These are phyloP conservation scores for Oedothorax gibbosus DNA, from an alignment of 1,140 invertebrate species.

Conservation along the genomic window DNA sequence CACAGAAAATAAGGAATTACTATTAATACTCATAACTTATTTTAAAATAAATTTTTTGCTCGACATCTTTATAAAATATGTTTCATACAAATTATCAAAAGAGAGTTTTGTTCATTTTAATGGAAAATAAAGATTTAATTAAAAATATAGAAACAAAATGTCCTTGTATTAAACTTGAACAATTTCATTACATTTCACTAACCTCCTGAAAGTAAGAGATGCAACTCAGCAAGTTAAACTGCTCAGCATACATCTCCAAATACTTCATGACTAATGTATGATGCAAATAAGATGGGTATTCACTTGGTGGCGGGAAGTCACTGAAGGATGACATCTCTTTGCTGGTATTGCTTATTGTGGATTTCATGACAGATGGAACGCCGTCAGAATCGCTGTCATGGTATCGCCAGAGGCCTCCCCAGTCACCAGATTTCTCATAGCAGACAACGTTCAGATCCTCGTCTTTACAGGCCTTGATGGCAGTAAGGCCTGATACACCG, in stretches of 20 bases:
- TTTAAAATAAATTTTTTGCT: too few species aligned
- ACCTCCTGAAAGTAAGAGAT: conserved; percentile 66
- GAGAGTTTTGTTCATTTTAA: background rate
- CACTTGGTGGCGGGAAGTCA: conserved; percentile 69
- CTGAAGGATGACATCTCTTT: conserved; percentile 63
- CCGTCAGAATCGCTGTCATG: conserved; percentile 63
- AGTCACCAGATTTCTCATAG: conserved; percentile 64
- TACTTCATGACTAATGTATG: conserved; percentile 68
- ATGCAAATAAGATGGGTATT: conserved; percentile 69
- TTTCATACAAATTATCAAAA: background rate
- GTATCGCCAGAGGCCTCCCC: conserved; percentile 73
- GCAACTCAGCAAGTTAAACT: conserved; percentile 67
- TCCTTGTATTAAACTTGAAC: too few species aligned
- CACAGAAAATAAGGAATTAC: too few species aligned
- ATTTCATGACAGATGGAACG: conserved; percentile 65
- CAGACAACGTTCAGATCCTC: conserved; percentile 42
- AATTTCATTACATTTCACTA: background rate
- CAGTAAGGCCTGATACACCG: conserved; percentile 39
- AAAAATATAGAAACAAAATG: too few species aligned
- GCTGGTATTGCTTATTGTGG: conserved; percentile 69
- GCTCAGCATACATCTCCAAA: conserved; percentile 68
- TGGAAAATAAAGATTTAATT: background rate
- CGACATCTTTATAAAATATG: background rate
- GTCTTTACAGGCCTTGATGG: conserved; percentile 56
- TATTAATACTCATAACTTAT: too few species aligned